Percentiles rank a stretch among this genome's conserved stretches.
phyloP scores from a whole-genome alignment of 2,888 invertebrate genomes.

The Euphydryas editha region DNA sequence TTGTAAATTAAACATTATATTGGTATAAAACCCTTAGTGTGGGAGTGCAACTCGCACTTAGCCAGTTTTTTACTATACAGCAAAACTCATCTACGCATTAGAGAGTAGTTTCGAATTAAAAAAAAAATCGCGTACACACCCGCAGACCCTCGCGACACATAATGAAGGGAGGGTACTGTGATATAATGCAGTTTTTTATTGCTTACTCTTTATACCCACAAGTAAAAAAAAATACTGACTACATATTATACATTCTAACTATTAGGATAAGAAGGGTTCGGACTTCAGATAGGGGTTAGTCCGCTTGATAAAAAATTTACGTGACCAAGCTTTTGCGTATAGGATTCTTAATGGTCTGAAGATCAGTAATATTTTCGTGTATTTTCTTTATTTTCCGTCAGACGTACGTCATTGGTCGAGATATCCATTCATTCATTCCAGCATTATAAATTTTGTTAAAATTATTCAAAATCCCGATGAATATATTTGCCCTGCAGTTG shows the following conservation, averaged over 20 bases:
- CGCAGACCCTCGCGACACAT: conserved; percentile 69
- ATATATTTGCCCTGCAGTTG: conserved; percentile 75
- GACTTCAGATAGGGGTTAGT: conserved; percentile 67
- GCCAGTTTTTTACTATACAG: conserved; percentile 40
- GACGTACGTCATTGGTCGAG: background rate
- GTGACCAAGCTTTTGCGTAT: conserved; percentile 65
- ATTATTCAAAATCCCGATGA: conserved; percentile 59
- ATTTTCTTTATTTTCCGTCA: background rate
- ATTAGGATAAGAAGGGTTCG: conserved; percentile 80
- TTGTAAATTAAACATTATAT: background rate
- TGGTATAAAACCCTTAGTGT: background rate
- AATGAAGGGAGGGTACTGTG: conserved; percentile 79
- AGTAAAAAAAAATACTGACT: conserved; percentile 70
- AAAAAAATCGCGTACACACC: conserved; percentile 58
- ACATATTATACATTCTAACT: conserved; percentile 79
- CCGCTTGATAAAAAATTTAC: conserved; percentile 76
- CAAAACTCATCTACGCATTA: conserved; percentile 34
- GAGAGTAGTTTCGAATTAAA: conserved; percentile 43
- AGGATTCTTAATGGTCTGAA: conserved; percentile 23
- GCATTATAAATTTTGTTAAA: conserved; percentile 42
- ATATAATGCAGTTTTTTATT: conserved; percentile 84
- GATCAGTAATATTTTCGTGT: conserved; percentile 24
- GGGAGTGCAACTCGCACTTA: background rate
- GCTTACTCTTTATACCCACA: conserved; percentile 78
- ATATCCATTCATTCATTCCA: background rate